Evolutionary conservation across 2,888 invertebrate genomes (phyloP).

Genomic region (Zonitis immaculata): DNA sequence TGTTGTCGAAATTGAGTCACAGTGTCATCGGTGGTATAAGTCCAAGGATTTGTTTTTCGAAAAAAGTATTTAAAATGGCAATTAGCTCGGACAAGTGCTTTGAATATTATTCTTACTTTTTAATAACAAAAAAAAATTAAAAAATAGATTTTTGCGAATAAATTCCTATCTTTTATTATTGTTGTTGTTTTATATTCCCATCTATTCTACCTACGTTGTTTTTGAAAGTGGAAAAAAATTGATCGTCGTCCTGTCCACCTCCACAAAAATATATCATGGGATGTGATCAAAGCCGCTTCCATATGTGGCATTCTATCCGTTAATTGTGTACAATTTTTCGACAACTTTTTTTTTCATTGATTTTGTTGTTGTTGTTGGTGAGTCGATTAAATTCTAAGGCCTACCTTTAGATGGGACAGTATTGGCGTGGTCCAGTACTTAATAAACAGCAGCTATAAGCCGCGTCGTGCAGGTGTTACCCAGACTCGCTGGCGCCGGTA

Average conservation of each 20-base stretch:
- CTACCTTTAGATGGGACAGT: slow-evolving; percentile 34
- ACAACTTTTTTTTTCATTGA: not conserved
- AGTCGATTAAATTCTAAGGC: too few relatives aligned
- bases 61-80: slow-evolving; percentile 1
- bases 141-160: too few relatives aligned
- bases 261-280: not conserved
- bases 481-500: slow-evolving; percentile 62
- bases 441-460: slow-evolving; percentile 21
- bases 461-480: slow-evolving; percentile 58
- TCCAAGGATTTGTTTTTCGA: slow-evolving; percentile 6
- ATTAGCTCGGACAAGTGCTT: not conserved
- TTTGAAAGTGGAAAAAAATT: not conserved
- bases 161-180: not conserved
- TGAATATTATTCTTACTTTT: not conserved
- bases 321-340: not conserved
- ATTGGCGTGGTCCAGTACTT: slow-evolving; percentile 38
- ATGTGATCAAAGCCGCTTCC: not conserved
- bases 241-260: not conserved
- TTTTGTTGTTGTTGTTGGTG: not conserved
- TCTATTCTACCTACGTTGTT: not conserved
- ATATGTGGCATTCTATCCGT: not conserved
- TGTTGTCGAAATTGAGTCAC: slow-evolving; percentile 6
- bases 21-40: not conserved
- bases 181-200: not conserved
- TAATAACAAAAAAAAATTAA: too few relatives aligned